Percentiles rank a stretch among this genome's conserved stretches.
Conservation (phyloP, 2,113 vertebrate genomes). For the Takifugu bimaculatus region DNA sequence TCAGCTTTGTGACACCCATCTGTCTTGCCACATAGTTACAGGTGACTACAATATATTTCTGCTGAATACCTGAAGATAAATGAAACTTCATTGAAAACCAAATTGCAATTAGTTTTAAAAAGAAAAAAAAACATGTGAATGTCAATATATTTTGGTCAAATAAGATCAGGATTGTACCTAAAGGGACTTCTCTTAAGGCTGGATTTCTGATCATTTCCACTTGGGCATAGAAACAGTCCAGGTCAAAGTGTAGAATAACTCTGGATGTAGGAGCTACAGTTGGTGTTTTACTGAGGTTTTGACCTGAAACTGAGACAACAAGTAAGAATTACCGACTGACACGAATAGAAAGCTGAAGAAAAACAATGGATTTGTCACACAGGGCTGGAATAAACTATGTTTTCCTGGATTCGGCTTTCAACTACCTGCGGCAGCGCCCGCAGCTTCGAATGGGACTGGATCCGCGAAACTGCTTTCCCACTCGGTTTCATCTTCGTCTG, state of each 20-base stretch:
- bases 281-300: not conserved
- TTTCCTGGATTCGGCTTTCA: not conserved
- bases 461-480: conserved; percentile 49
- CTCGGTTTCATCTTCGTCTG: conserved; percentile 58
- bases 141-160: not conserved
- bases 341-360: not conserved
- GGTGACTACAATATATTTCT: conserved; percentile 85
- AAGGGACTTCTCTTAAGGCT: conserved; percentile 77
- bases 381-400: not conserved
- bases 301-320: conserved; percentile 22
- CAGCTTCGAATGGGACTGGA: not conserved
- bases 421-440: conserved; percentile 35
- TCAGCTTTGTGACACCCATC: conserved; percentile 81
- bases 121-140: not conserved
- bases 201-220: conserved; percentile 90
- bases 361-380: not conserved
- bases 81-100: not conserved
- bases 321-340: not conserved
- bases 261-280: conserved; percentile 32
- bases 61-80: conserved; percentile 79
- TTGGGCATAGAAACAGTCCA: conserved; percentile 93
- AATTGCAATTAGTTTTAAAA: not conserved
- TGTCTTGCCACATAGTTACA: conserved; percentile 88
- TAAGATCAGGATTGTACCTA: conserved; percentile 70
- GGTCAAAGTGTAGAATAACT: conserved; percentile 83